phyloP scores from a whole-genome alignment of 2,888 invertebrate species.

The Amphipyra tragopoginis region DNA sequence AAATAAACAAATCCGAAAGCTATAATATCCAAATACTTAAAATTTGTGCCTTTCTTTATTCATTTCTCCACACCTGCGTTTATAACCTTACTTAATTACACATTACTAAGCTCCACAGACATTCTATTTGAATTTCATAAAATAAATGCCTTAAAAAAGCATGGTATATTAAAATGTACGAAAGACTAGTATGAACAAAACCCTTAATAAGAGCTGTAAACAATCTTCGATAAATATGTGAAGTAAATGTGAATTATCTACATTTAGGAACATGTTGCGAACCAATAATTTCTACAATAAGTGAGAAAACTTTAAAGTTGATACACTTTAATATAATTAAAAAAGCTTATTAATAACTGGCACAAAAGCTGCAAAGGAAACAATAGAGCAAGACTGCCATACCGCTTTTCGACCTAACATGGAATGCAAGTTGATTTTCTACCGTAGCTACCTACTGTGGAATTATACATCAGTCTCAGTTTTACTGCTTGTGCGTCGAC shows the following conservation, averaged over 20 bases:
- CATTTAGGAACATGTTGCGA: constrained; percentile 59
- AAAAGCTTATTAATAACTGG: constrained; percentile 20
- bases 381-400: constrained; percentile 50
- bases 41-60: constrained; percentile 35
- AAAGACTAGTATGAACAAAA: constrained; percentile 67
- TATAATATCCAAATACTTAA: constrained; percentile 39
- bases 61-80: constrained; percentile 13
- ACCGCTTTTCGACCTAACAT: constrained; percentile 51
- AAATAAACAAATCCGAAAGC: constrained; percentile 43
- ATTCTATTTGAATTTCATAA: constrained; percentile 33
- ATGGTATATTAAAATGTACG: constrained; percentile 41
- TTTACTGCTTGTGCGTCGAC: constrained; percentile 88
- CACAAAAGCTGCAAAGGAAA: constrained; percentile 42
- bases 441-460: constrained; percentile 69
- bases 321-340: constrained; percentile 13
- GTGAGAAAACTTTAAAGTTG: constrained; percentile 5
- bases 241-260: constrained; percentile 42
- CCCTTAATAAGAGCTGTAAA: constrained; percentile 51
- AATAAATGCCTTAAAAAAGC: constrained; percentile 43
- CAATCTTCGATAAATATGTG: constrained; percentile 30
- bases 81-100: constrained; percentile 21
- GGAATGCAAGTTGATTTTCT: constrained; percentile 55
- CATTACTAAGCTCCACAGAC: constrained; percentile 9
- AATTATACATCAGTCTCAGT: constrained; percentile 90
- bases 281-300: constrained; percentile 14